phyloP scores from a whole-genome alignment of 1,140 invertebrate species.

The Eufriesea mexicana region DNA sequence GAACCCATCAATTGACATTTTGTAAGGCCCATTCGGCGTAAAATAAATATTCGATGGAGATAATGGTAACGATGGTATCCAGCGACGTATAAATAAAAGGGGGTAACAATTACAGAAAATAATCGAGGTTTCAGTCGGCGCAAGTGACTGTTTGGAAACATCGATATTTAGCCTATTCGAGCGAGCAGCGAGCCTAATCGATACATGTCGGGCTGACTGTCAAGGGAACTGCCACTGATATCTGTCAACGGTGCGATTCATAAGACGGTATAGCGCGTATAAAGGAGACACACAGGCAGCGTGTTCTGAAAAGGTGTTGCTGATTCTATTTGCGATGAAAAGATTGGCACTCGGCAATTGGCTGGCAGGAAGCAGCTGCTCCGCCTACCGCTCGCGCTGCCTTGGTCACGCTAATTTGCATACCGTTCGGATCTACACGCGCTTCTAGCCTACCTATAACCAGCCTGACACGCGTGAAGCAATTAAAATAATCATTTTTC shows the following conservation, averaged over 20 bases:
- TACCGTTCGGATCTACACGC: slow-evolving; percentile 19
- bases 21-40: too few relatives aligned
- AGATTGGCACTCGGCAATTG: slow-evolving; percentile 51
- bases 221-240: neutral
- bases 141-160: neutral
- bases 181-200: neutral
- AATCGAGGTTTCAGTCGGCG: too few relatives aligned
- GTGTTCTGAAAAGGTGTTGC: slow-evolving; percentile 39
- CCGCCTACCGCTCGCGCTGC: slow-evolving; percentile 34
- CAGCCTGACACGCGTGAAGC: neutral
- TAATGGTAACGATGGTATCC: too few relatives aligned
- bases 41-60: too few relatives aligned
- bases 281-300: too few relatives aligned
- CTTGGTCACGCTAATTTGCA: slow-evolving; percentile 55
- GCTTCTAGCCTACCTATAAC: neutral
- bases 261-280: neutral
- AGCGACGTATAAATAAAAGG: too few relatives aligned
- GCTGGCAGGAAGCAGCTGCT: slow-evolving; percentile 48
- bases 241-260: neutral
- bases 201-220: too few relatives aligned
- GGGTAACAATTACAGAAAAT: too few relatives aligned
- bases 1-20: too few relatives aligned
- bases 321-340: slow-evolving; percentile 44
- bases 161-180: neutral
- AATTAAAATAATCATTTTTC: slow-evolving; percentile 26